Evolutionary conservation across 2,888 invertebrate species (phyloP).

Genomic region (Sisyra terminalis): DNA sequence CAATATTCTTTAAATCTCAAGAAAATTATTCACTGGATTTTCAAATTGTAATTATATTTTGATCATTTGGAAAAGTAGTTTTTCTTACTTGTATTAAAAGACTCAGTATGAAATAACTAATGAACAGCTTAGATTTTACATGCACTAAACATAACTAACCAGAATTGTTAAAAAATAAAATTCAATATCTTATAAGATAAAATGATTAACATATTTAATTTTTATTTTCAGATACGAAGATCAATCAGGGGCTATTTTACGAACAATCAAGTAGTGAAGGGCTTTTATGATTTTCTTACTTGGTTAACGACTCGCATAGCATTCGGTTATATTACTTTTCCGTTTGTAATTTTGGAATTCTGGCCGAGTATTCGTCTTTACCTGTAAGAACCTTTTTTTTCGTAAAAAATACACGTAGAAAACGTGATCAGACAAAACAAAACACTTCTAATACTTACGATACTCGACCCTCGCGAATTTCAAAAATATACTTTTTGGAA

Average conservation of each 20-base stretch:
- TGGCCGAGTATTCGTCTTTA: constrained; percentile 58
- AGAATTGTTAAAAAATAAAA: not conserved
- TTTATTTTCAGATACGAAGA: constrained; percentile 48
- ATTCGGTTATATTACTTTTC: constrained; percentile 80
- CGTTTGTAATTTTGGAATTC: constrained; percentile 81
- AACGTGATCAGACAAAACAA: not conserved
- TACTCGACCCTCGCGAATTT: too few species aligned
- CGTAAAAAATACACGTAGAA: not conserved
- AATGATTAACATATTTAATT: constrained; percentile 7
- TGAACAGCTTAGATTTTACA: too few species aligned
- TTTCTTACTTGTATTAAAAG: too few species aligned
- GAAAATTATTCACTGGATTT: too few species aligned
- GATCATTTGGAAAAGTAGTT: too few species aligned
- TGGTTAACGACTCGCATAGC: constrained; percentile 66
- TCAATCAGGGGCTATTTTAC: constrained; percentile 66
- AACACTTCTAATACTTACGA: too few species aligned
- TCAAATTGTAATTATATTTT: too few species aligned
- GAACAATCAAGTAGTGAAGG: constrained; percentile 42
- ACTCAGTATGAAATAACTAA: too few species aligned
- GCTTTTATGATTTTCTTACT: constrained; percentile 69
- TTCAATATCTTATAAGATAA: not conserved
- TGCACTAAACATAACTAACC: not conserved
- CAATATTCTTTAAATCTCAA: too few species aligned
- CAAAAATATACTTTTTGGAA: too few species aligned
- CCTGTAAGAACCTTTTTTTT: constrained; percentile 40